A percentile compares a stretch with the other conserved stretches of the same genome.
Conservation (phyloP, 2,797 vertebrate genomes). For the Peromyscus eremicus region DNA sequence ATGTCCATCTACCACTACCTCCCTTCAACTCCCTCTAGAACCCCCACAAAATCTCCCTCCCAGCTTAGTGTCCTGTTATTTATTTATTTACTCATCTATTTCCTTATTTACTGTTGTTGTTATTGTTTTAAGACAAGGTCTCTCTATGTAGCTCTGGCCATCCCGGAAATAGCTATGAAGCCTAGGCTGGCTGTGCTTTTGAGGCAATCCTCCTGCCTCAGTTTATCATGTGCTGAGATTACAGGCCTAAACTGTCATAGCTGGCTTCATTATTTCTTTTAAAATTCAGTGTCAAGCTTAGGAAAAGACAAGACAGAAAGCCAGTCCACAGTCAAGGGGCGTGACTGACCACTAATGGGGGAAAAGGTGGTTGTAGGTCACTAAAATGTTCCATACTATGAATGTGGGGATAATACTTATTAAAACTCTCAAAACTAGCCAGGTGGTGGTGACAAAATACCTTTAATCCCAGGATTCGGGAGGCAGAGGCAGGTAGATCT, state of each 20-base stretch:
- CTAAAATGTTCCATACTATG: neutral
- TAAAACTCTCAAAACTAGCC: neutral
- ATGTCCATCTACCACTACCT: neutral
- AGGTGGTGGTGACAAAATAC: neutral
- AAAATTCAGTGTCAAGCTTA: neutral
- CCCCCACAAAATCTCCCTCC: neutral
- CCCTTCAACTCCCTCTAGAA: neutral
- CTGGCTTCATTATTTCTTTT: neutral
- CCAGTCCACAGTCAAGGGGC: neutral
- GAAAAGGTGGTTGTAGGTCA: neutral
- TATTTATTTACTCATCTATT: neutral
- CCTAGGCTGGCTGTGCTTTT: neutral
- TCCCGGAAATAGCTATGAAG: neutral
- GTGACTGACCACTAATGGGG: neutral
- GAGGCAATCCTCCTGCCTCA: neutral
- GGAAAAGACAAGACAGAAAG: neutral
- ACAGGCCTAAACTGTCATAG: neutral
- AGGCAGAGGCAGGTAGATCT: neutral
- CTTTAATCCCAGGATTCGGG: neutral
- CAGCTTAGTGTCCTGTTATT: neutral
- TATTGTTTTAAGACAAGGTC: neutral
- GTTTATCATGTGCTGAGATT: neutral
- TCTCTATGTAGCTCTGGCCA: neutral
- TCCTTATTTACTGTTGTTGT: neutral
- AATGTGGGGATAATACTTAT: neutral